Conservation (phyloP, 2,888 invertebrate species). For the Trichogramma evanescens region DNA sequence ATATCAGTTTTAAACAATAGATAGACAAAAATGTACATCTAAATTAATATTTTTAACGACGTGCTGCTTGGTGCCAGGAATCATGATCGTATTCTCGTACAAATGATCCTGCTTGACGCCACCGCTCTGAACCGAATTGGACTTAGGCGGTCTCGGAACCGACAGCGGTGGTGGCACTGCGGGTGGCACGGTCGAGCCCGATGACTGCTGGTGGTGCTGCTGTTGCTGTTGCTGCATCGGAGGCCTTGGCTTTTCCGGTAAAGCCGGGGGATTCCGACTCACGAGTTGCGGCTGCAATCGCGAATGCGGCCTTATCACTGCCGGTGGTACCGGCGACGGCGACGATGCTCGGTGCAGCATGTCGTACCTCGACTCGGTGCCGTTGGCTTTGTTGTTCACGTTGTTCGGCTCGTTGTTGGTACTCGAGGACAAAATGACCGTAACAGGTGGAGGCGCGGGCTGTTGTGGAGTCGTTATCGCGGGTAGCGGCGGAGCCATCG, state of each 20-base stretch:
- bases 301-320: conserved; percentile 30
- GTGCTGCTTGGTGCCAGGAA: conserved; percentile 46
- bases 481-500: neutral
- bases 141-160: conserved; percentile 40
- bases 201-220: too few relatives aligned
- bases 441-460: conserved; percentile 32
- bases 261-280: conserved; percentile 31
- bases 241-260: conserved; percentile 32
- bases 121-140: conserved; percentile 26
- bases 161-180: conserved; percentile 39
- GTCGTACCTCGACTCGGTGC: conserved; percentile 45
- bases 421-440: conserved; percentile 35
- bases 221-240: conserved; percentile 20
- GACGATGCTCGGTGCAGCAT: conserved; percentile 45
- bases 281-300: neutral
- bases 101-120: conserved; percentile 47
- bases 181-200: conserved; percentile 26
- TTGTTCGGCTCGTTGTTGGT: conserved; percentile 5
- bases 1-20: neutral
- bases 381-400: conserved; percentile 33
- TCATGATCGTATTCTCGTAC: conserved; percentile 51
- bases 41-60: conserved; percentile 44
- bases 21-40: conserved; percentile 25
- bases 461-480: conserved; percentile 1
- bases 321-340: conserved; percentile 35